Conservation (phyloP, 2,888 invertebrate genomes). For the Hirudinaria manillensis region DNA sequence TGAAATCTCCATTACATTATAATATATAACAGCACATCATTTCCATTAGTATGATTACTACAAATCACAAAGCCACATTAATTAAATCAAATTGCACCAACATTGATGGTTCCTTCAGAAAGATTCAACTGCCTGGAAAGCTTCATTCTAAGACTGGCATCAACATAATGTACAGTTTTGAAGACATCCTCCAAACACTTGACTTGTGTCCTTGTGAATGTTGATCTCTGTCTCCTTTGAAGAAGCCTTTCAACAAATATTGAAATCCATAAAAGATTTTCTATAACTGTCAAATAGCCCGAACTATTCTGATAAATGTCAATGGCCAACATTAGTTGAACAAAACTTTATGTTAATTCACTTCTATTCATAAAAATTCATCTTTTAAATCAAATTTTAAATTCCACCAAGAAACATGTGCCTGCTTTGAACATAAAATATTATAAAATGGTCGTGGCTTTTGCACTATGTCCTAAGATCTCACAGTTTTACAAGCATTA, state of each 20-base stretch:
- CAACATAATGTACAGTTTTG: slow-evolving; percentile 29
- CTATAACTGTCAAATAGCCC: no score
- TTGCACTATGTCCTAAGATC: no score
- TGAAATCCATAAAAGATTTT: no score
- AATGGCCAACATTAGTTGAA: background rate
- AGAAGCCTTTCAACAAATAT: slow-evolving; percentile 16
- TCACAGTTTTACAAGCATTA: no score
- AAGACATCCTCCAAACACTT: slow-evolving; percentile 29
- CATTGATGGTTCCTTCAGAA: slow-evolving; percentile 29
- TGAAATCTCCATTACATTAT: no score
- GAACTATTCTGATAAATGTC: background rate
- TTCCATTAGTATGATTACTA: background rate
- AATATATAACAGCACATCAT: no score
- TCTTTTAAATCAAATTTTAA: no score
- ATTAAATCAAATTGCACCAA: slow-evolving; percentile 14
- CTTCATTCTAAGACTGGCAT: slow-evolving; percentile 29
- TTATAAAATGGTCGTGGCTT: no score
- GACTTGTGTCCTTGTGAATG: slow-evolving; percentile 28
- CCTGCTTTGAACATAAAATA: no score
- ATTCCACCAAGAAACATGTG: no score
- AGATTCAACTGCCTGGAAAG: slow-evolving; percentile 24
- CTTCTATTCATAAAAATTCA: background rate
- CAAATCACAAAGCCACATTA: background rate
- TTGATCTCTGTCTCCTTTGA: slow-evolving; percentile 28
- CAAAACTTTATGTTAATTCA: background rate